A percentile compares a stretch with the other conserved stretches of the same genome.
These are phyloP conservation scores for Neodon shergylaensis DNA, from an alignment of 2,113 vertebrate genomes.

Conservation along the genomic window DNA sequence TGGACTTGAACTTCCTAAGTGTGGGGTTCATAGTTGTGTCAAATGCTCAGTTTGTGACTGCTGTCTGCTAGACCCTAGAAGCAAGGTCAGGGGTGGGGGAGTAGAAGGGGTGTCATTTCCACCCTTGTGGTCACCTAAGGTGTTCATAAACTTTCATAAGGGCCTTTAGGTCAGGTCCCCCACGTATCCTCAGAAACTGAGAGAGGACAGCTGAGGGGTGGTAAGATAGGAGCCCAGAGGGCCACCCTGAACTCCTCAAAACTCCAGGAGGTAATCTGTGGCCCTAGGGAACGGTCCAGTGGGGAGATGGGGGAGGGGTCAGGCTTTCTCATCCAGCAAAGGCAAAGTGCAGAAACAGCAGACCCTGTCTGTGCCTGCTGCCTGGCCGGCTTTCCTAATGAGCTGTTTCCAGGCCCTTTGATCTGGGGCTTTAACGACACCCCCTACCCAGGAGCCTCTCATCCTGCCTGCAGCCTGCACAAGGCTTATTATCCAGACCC, in stretches of 20 bases:
- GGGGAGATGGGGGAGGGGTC: background rate
- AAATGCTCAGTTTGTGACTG: background rate
- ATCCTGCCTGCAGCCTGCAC: background rate
- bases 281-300: background rate
- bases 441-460: background rate
- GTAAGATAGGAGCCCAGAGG: background rate
- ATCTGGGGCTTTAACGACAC: background rate
- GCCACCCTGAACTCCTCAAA: background rate
- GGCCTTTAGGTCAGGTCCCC: background rate
- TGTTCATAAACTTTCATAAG: background rate
- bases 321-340: background rate
- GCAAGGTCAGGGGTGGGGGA: background rate
- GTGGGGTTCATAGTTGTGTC: background rate
- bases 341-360: background rate
- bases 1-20: background rate
- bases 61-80: background rate
- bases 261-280: background rate
- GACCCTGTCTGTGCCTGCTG: background rate
- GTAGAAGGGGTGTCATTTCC: fast-evolving
- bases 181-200: background rate
- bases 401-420: constrained; percentile 21
- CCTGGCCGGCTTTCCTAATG: background rate
- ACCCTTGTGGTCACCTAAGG: fast-evolving
- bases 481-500: background rate
- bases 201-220: background rate